phyloP scores from a whole-genome alignment of 2,797 vertebrate genomes.

The Gymnothorax javanicus region DNA sequence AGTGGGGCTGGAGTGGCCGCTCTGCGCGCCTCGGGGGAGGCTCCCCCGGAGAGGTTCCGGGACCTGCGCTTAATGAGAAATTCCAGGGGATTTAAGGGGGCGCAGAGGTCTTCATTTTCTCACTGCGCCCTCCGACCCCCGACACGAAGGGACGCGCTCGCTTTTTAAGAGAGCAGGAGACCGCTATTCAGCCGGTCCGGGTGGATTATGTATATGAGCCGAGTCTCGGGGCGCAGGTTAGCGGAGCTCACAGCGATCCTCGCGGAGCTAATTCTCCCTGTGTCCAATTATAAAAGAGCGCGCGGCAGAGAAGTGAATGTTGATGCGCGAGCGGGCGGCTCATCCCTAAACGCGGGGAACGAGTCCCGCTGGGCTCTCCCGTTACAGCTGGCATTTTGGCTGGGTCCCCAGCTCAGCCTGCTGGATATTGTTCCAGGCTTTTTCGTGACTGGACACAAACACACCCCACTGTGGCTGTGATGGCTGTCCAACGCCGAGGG shows the following conservation, averaged over 20 bases:
- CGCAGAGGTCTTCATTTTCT: conserved; percentile 84
- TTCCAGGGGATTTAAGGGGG: conserved; percentile 80
- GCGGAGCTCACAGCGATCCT: conserved; percentile 33
- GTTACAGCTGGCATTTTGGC: conserved; percentile 37
- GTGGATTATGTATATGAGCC: conserved; percentile 75
- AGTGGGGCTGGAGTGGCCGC: conserved; percentile 67
- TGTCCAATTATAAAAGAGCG: conserved; percentile 63
- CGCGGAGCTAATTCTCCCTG: conserved; percentile 56
- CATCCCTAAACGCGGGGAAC: conserved; percentile 36
- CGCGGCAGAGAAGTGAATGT: conserved; percentile 46
- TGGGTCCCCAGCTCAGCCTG: conserved; percentile 39
- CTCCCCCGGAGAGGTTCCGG: conserved; percentile 61
- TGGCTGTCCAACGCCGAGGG: conserved; percentile 55
- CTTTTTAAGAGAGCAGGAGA: conserved; percentile 54
- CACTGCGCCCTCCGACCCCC: conserved; percentile 72
- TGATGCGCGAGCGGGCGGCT: conserved; percentile 58
- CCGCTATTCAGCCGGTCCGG: conserved; percentile 45
- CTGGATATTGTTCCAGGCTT: conserved; percentile 54
- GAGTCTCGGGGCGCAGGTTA: conserved; percentile 35
- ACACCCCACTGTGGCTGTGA: conserved; percentile 53
- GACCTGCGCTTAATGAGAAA: conserved; percentile 79
- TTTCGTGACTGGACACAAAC: conserved; percentile 39
- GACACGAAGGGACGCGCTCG: conserved; percentile 62
- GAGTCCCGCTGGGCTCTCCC: conserved; percentile 40
- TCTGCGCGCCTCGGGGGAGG: conserved; percentile 66